Evolutionary conservation across 23 tunicate genomes (phyloP).

Genomic region (Diplosoma virens): DNA sequence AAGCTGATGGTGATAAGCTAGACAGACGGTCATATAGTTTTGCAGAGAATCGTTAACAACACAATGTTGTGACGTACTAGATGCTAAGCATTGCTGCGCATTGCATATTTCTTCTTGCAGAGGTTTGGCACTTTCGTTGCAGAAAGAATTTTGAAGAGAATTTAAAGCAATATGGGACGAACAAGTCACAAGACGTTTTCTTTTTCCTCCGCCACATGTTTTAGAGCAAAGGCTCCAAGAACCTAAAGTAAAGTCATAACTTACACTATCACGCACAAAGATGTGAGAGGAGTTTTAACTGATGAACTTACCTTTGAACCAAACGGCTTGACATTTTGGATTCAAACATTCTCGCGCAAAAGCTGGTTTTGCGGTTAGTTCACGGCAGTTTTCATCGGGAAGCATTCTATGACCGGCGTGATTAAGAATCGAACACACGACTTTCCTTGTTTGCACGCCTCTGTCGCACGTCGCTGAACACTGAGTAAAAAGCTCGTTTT

Average conservation of each 20-base stretch:
- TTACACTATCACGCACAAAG: background rate
- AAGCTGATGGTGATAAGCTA: too few species aligned
- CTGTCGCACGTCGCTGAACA: slow-evolving; percentile 42
- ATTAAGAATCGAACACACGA: slow-evolving; percentile 41
- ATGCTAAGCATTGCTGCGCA: background rate
- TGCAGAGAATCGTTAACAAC: too few species aligned
- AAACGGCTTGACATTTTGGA: slow-evolving; percentile 19
- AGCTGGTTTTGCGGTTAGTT: slow-evolving; percentile 29
- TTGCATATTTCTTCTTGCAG: slow-evolving; percentile 18
- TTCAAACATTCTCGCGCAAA: slow-evolving; percentile 6
- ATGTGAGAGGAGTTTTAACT: too few species aligned
- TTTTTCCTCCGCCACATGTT: slow-evolving; percentile 43
- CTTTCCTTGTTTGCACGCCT: slow-evolving; percentile 57
- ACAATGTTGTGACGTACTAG: too few species aligned
- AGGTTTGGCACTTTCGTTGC: slow-evolving; percentile 17
- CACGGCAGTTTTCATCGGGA: slow-evolving; percentile 38
- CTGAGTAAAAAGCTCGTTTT: too few species aligned
- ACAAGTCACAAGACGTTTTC: slow-evolving; percentile 57
- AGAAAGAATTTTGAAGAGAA: background rate
- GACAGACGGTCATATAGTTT: too few species aligned
- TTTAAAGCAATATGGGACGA: slow-evolving; percentile 14
- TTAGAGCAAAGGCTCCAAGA: slow-evolving; percentile 46
- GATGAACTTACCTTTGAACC: slow-evolving; percentile 54
- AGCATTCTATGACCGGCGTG: slow-evolving; percentile 9
- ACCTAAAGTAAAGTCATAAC: slow-evolving; percentile 10